Evolutionary conservation across 2,888 invertebrate species (phyloP), one percentile per base, ranked within the genome.

Genomic region (Nomada hirtipes): DNA sequence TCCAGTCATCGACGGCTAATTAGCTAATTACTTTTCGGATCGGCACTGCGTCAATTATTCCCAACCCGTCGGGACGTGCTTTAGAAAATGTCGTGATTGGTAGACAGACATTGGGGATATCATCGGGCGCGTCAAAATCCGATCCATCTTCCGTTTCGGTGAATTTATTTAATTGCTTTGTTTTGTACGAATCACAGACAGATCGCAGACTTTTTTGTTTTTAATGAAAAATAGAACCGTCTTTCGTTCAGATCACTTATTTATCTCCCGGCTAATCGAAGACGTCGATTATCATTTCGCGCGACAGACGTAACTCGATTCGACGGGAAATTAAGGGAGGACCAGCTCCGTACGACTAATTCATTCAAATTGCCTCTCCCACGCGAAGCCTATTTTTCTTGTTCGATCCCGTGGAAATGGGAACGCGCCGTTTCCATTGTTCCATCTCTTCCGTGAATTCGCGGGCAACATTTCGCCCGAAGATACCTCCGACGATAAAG

Each of bases 351-450:
- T 15, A 47, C 71, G 47, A 60, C 53, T 79, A 77, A 78, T 79
- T 79, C 79, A 70, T 79, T 77, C 53, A 71, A 71, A 79, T 78
- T 67, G 78, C 78, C 78, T 55, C 65, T 70, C 70, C 70, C 78
- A 65, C 60, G 78, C 26, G 70, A 44, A 47, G 13, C n/a, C 78
- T 23, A 65, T 64, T 60, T 71, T 77, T 79, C 71, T 78, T 29
- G n/a, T 23, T 2, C 64, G 57, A 68, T 52, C 74, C 15, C 61
- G 71, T 52, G 36, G 71, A 71, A 20, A 60, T 52, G 26, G 44
- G 36, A 60, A 59, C 50, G 63, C 18, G 11, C 53, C 61, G 53
- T 63, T 29, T 4, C 69, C 69, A 76, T 70, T 59, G 79, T 78
- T 44, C 47, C 67, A n/a, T 0, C 23, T 10, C 53, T 71, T 57